Percentiles rank a stretch among this genome's conserved stretches.
Conservation (phyloP, 2,888 invertebrate species). For the Apomyelois bistriatella region DNA sequence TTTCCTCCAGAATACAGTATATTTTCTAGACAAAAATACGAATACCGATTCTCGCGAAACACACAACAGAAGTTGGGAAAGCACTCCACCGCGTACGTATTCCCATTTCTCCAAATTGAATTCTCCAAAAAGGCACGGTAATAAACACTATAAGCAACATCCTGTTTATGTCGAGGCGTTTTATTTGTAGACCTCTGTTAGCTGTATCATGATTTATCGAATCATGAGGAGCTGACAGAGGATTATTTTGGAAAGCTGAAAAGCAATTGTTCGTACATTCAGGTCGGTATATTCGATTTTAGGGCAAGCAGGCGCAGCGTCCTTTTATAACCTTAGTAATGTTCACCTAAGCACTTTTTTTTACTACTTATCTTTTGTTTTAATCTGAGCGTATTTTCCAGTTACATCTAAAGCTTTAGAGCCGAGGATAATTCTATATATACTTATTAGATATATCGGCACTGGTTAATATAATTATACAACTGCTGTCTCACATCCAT, state of each 20-base stretch:
- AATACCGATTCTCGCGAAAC: neutral
- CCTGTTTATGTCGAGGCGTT: neutral
- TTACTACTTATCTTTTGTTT: too few relatives aligned
- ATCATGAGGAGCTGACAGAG: neutral
- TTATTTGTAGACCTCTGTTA: neutral
- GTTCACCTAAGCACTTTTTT: too few relatives aligned
- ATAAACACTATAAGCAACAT: slow-evolving; percentile 3
- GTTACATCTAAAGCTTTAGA: too few relatives aligned
- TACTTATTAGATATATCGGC: too few relatives aligned
- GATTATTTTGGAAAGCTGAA: neutral
- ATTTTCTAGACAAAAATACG: too few relatives aligned
- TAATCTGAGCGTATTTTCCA: too few relatives aligned
- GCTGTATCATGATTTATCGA: slow-evolving; percentile 6
- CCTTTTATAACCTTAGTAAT: too few relatives aligned
- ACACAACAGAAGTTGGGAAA: neutral
- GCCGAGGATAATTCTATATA: too few relatives aligned
- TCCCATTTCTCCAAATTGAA: slow-evolving; percentile 1
- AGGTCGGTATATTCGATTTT: neutral
- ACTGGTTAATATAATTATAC: too few relatives aligned
- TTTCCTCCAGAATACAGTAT: neutral
- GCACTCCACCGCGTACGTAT: neutral
- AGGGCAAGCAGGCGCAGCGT: too few relatives aligned
- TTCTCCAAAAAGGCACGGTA: neutral
- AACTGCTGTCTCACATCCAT: too few relatives aligned
- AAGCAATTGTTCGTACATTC: neutral